These are phyloP conservation scores for Cyprinus carpio DNA, from an alignment of 2,113 vertebrate species.

Conservation along the genomic window DNA sequence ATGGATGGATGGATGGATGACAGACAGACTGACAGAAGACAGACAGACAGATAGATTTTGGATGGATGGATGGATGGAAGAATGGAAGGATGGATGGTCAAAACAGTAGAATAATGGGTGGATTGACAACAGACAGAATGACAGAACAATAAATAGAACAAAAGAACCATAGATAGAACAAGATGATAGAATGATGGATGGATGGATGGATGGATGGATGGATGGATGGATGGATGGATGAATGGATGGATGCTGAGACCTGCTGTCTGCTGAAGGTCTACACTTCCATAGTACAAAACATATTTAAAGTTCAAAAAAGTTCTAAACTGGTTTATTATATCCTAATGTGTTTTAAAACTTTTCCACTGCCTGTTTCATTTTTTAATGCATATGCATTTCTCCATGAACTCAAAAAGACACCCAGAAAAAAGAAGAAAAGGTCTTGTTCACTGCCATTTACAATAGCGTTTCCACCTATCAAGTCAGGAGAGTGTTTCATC, in stretches of 20 bases:
- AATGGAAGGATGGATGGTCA: too few relatives aligned
- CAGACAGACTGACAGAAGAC: too few relatives aligned
- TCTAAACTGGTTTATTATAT: neutral
- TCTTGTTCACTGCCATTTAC: neutral
- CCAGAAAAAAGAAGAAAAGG: neutral
- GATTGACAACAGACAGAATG: too few relatives aligned
- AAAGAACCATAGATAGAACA: too few relatives aligned
- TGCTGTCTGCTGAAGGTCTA: neutral
- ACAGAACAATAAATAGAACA: too few relatives aligned
- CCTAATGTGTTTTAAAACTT: neutral
- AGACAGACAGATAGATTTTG: too few relatives aligned
- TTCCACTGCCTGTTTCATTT: neutral
- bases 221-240: neutral
- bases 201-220: neutral
- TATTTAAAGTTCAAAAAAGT: neutral
- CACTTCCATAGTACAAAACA: neutral
- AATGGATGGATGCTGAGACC: neutral
- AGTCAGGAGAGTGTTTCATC: too few relatives aligned
- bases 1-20: neutral
- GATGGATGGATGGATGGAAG: too few relatives aligned
- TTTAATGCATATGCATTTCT: neutral
- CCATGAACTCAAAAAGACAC: conserved; percentile 1
- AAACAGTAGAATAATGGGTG: too few relatives aligned
- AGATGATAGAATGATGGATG: neutral
- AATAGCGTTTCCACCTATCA: neutral